These are phyloP conservation scores for Sceloporus tristichus DNA, from an alignment of 2,113 vertebrate genomes.

Conservation along the genomic window DNA sequence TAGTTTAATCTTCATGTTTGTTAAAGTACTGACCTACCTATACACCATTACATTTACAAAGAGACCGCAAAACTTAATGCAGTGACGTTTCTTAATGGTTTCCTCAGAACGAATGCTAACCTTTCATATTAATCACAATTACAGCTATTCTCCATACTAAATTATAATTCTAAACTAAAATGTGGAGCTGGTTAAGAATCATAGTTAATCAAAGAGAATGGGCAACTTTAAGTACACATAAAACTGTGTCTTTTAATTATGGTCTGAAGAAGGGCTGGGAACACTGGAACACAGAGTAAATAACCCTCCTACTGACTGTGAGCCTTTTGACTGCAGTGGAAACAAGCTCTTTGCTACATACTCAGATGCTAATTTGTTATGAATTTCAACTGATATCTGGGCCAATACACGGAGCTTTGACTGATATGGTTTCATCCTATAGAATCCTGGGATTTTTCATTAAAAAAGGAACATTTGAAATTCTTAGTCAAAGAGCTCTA, in stretches of 20 bases:
- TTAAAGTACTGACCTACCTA: neutral
- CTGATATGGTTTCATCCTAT: no score
- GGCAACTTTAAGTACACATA: neutral
- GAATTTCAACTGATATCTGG: neutral
- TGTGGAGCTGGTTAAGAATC: neutral
- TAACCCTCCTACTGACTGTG: neutral
- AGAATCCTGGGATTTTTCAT: no score
- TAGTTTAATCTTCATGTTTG: neutral
- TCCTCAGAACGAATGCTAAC: neutral
- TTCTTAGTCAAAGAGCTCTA: no score
- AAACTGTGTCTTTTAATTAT: neutral
- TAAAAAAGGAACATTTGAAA: no score
- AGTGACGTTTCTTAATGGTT: conserved; percentile 15
- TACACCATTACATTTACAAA: neutral
- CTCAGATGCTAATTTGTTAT: neutral
- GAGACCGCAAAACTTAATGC: neutral
- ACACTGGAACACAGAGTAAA: neutral
- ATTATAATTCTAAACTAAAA: neutral
- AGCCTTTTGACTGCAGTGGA: neutral
- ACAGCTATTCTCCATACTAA: neutral
- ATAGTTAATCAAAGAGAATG: neutral
- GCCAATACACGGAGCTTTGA: neutral
- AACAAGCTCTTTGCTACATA: neutral
- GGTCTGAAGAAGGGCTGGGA: neutral
- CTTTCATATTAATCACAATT: neutral